phyloP scores from a whole-genome alignment of 2,113 vertebrate genomes.

The Neofelis nebulosa region DNA sequence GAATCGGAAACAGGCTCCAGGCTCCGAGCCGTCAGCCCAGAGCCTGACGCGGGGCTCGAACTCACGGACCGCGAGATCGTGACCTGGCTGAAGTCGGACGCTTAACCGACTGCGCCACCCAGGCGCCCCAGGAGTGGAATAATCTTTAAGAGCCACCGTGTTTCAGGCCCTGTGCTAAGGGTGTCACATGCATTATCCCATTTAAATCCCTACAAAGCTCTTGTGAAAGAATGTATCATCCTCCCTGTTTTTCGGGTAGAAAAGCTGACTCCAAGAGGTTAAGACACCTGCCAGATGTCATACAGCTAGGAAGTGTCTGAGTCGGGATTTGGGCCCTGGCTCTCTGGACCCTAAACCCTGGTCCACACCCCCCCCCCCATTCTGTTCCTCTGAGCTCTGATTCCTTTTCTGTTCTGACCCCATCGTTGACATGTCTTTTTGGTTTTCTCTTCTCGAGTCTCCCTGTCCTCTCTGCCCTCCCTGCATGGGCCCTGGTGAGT shows the following conservation, averaged over 20 bases:
- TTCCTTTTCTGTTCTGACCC: background rate
- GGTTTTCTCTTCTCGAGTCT: background rate
- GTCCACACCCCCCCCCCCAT: accelerated
- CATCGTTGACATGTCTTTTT: background rate
- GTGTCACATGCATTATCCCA: background rate
- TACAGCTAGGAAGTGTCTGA: background rate
- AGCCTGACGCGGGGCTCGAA: too few relatives aligned
- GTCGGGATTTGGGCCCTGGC: background rate
- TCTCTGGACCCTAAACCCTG: background rate
- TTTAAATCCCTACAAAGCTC: background rate
- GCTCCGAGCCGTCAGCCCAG: too few relatives aligned
- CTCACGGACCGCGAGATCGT: too few relatives aligned
- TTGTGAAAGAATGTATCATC: background rate
- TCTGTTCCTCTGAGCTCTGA: background rate
- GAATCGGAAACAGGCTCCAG: too few relatives aligned
- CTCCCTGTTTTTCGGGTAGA: background rate
- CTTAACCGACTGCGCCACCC: too few relatives aligned
- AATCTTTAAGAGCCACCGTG: background rate
- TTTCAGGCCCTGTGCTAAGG: background rate
- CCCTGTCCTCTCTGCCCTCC: background rate
- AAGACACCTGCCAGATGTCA: background rate
- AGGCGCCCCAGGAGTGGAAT: too few relatives aligned
- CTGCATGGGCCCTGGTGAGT: too few relatives aligned
- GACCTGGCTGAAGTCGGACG: too few relatives aligned
- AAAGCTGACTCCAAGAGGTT: background rate